Base-by-base conservation (phyloP, 1,140 invertebrate genomes). In the Armadillidium nasatum region DNA sequence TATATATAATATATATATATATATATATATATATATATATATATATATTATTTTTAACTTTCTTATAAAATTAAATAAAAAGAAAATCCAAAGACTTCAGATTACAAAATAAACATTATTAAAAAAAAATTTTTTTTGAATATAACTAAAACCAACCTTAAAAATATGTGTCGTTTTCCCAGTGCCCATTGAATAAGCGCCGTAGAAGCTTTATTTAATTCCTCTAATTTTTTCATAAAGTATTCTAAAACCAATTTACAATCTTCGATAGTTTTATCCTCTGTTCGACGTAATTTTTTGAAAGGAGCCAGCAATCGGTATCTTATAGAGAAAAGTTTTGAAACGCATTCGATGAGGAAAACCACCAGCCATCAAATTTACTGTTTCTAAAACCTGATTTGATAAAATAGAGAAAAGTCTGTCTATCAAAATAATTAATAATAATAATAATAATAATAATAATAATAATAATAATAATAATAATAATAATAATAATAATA, bases 311-410 rank as follows among this genome's bases (percentile, higher is more conserved):
- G 86, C 79, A 94, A 87, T 76, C 91, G 88, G 84, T 97, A 97
- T 23, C 94, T 88, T 0, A 89, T 87, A 83, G 93, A 93, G n/a
- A 85, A 97, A 97, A n/a, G 93, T 93, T 84, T 94, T 95, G 85
- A 96, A 97, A 43, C 94, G 88, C 93, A 97, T 96, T 79, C 95
- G 88, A 85, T 97, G 95, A 7, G 95, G 94, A 84, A 94, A 95
- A 10, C 94, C 90, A 88, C 83, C 84, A 7, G 94, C 94, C 94
- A 97, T 97, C 44, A 97, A 85, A 85, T 96, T 95, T 19, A 96
- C 94, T 43, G 95, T 97, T 86, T 97, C 94, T 22, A 96, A 85
- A n/a, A 96, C 90, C 79, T 80, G 23, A 33, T 33, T 33, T 33
- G 1, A 33, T 1, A 33, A 33, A 33, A 33, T n/a, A n/a, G n/a